Evolutionary conservation across 2,888 invertebrate species (phyloP).

Genomic region (Ashinkailepas kermadecensis): DNA sequence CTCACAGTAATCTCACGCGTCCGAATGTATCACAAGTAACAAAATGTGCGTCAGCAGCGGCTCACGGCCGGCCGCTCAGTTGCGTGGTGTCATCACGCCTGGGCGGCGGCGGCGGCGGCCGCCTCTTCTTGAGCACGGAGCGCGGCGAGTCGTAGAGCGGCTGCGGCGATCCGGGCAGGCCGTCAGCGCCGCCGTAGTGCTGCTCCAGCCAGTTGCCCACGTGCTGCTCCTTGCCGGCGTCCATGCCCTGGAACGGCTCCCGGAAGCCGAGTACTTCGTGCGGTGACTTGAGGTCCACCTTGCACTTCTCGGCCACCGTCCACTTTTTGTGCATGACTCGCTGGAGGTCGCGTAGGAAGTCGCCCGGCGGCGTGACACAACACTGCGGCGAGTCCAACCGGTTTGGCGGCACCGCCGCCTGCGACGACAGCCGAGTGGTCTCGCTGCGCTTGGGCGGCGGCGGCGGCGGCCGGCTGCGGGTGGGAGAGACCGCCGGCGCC

Average conservation of each 20-base stretch:
- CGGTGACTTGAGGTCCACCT: conserved; percentile 78
- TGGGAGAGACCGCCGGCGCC: conserved; percentile 57
- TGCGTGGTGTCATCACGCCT: conserved; percentile 27
- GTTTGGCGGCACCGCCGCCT: conserved; percentile 55
- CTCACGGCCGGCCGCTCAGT: conserved; percentile 5
- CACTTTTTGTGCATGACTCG: conserved; percentile 88
- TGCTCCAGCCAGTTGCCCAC: conserved; percentile 86
- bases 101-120: conserved; percentile 28
- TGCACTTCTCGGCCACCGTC: conserved; percentile 89
- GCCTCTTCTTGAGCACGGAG: conserved; percentile 25
- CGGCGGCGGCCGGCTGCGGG: conserved; percentile 51
- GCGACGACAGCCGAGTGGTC: conserved; percentile 55
- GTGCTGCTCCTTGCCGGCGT: conserved; percentile 63
- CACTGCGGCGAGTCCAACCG: conserved; percentile 40
- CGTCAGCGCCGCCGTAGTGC: conserved; percentile 70
- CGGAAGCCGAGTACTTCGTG: conserved; percentile 86
- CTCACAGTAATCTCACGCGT: neutral
- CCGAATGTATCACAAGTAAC: conserved; percentile 19
- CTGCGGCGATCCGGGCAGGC: conserved; percentile 56
- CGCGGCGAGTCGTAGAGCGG: conserved; percentile 28
- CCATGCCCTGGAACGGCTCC: conserved; percentile 36
- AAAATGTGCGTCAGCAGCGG: neutral
- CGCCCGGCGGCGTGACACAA: conserved; percentile 45
- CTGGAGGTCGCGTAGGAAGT: conserved; percentile 79
- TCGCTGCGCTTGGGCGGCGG: conserved; percentile 61